phyloP scores from a whole-genome alignment of 2,888 invertebrate genomes.

The Caenorhabditis becei region DNA sequence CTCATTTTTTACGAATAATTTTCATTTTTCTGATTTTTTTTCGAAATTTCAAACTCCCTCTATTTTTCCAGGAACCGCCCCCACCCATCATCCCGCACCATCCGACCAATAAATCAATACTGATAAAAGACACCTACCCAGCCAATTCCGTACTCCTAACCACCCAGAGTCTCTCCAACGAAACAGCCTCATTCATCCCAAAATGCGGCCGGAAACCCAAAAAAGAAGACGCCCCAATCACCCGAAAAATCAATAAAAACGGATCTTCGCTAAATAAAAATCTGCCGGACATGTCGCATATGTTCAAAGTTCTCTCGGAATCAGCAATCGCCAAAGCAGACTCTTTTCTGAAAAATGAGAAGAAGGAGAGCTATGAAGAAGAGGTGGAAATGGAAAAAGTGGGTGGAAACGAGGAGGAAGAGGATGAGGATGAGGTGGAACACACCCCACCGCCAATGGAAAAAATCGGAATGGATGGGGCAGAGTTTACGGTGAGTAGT shows the following conservation, averaged over 20 bases:
- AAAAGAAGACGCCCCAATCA: neutral
- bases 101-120: slow-evolving; percentile 16
- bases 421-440: neutral
- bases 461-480: neutral
- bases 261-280: slow-evolving; percentile 49
- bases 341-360: slow-evolving; percentile 5
- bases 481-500: neutral
- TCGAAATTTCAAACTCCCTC: no score
- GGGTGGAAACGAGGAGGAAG: slow-evolving; percentile 21
- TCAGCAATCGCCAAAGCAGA: slow-evolving; percentile 36
- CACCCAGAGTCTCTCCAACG: slow-evolving; percentile 15
- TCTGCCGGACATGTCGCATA: slow-evolving; percentile 57
- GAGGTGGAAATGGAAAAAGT: neutral
- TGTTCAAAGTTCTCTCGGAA: slow-evolving; percentile 49
- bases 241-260: slow-evolving; percentile 15
- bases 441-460: slow-evolving; percentile 28
- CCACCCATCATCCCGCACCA: no score
- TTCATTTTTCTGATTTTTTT: no score
- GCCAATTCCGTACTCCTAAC: slow-evolving; percentile 42
- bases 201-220: slow-evolving; percentile 24
- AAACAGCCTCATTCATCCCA: slow-evolving; percentile 32
- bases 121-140: slow-evolving; percentile 27
- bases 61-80: slow-evolving; percentile 10
- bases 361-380: neutral
- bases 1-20: no score